Percentiles rank a stretch among this genome's conserved stretches.
Conservation (phyloP, 2,113 vertebrate genomes). For the Gopherus flavomarginatus region DNA sequence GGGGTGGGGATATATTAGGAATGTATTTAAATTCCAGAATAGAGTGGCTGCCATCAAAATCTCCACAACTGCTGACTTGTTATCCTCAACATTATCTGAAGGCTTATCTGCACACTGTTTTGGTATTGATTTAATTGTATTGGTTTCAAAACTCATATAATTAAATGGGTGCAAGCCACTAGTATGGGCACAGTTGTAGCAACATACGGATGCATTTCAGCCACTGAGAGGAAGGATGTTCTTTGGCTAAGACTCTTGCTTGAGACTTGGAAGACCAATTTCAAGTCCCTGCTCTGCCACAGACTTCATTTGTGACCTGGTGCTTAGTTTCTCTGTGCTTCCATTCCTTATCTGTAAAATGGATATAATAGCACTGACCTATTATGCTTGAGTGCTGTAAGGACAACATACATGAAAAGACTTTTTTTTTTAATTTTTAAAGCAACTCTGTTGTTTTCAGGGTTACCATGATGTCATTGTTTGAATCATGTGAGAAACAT, state of each 20-base stretch:
- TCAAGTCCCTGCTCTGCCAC: background rate
- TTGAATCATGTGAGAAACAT: background rate
- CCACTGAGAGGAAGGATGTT: background rate
- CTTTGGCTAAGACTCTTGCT: background rate
- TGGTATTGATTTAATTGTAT: constrained; percentile 25
- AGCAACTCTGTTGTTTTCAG: background rate
- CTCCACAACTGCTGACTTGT: background rate
- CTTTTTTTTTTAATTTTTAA: background rate
- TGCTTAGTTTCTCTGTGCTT: background rate
- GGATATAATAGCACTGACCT: background rate
- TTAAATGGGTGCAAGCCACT: background rate
- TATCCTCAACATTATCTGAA: constrained; percentile 23
- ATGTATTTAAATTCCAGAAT: constrained; percentile 28
- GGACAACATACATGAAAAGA: background rate
- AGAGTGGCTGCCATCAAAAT: background rate
- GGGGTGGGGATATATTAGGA: constrained; percentile 21
- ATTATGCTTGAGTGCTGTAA: too few species aligned
- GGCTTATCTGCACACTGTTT: background rate
- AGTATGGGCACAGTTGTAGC: background rate
- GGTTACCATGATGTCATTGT: fast-evolving
- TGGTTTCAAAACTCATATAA: background rate
- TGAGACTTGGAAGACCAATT: background rate
- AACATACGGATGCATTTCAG: background rate
- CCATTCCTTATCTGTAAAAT: background rate
- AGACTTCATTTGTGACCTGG: background rate